Conservation (phyloP, 2,113 vertebrate genomes). For the Dipodomys stephensi region DNA sequence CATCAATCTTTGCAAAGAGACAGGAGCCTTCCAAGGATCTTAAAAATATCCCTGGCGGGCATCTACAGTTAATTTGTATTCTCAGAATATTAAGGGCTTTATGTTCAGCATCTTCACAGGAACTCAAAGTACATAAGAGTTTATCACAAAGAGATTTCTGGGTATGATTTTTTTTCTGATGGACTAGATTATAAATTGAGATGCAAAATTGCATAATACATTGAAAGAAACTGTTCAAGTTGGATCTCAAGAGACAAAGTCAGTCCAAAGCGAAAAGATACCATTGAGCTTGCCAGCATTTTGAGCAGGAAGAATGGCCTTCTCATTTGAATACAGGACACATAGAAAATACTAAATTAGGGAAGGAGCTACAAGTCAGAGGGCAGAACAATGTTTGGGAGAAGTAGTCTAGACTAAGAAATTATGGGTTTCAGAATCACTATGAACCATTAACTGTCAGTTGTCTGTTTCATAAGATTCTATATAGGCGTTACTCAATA, state of each 20-base stretch:
- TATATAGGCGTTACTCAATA: background rate
- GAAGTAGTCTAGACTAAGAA: background rate
- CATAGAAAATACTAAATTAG: background rate
- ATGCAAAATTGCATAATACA: background rate
- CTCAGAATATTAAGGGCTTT: background rate
- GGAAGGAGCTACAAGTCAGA: background rate
- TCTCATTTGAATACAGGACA: background rate
- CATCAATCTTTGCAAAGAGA: background rate
- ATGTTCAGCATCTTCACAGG: background rate
- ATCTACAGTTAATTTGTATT: background rate
- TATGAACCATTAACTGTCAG: too few relatives aligned
- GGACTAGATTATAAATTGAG: background rate
- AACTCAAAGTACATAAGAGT: background rate
- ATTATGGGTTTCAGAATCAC: background rate
- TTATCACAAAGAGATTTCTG: background rate
- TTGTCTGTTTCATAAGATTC: too few relatives aligned
- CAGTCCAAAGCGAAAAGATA: background rate
- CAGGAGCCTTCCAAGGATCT: background rate
- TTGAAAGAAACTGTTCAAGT: background rate
- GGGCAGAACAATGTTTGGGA: background rate
- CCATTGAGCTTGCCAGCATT: background rate
- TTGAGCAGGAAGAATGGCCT: background rate
- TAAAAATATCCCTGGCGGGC: background rate
- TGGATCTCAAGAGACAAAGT: background rate
- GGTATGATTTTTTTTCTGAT: background rate